Evolutionary conservation across 2,113 vertebrate genomes (phyloP).

Genomic region (Phylloscopus trochilus): DNA sequence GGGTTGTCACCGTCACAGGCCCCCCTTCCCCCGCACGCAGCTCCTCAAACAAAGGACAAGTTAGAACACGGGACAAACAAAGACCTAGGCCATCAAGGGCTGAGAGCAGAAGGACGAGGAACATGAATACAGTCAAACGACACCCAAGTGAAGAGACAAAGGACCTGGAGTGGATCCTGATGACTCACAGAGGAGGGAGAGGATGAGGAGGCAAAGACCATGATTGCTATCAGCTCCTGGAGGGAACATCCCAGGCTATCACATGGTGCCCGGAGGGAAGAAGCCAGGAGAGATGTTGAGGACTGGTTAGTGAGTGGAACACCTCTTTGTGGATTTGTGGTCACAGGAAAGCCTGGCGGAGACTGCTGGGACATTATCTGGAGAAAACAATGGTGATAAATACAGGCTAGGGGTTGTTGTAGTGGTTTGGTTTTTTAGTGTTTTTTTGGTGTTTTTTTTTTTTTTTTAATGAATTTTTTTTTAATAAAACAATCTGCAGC

Average conservation of each 20-base stretch:
- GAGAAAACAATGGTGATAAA: background rate
- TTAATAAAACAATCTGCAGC: background rate
- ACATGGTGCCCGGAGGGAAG: background rate
- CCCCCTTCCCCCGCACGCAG: background rate
- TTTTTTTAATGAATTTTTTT: background rate
- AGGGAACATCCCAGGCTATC: background rate
- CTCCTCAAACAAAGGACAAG: background rate
- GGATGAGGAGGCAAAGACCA: background rate
- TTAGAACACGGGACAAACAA: background rate
- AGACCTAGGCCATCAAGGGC: background rate
- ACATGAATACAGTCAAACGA: background rate
- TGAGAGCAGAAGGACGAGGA: background rate
- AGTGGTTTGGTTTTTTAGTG: background rate
- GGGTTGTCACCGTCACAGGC: accelerated
- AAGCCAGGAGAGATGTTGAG: background rate
- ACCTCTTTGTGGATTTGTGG: background rate
- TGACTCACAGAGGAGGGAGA: background rate
- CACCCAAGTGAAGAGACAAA: background rate
- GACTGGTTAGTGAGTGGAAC: background rate
- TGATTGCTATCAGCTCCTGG: background rate
- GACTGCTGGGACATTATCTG: background rate
- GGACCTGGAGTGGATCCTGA: background rate
- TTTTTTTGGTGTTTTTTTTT: background rate
- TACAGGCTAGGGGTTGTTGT: background rate
- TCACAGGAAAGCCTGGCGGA: background rate